A percentile compares a stretch with the other conserved stretches of the same genome.
These are phyloP conservation scores for Rallus limicola DNA, from an alignment of 2,113 vertebrate species.

Conservation along the genomic window DNA sequence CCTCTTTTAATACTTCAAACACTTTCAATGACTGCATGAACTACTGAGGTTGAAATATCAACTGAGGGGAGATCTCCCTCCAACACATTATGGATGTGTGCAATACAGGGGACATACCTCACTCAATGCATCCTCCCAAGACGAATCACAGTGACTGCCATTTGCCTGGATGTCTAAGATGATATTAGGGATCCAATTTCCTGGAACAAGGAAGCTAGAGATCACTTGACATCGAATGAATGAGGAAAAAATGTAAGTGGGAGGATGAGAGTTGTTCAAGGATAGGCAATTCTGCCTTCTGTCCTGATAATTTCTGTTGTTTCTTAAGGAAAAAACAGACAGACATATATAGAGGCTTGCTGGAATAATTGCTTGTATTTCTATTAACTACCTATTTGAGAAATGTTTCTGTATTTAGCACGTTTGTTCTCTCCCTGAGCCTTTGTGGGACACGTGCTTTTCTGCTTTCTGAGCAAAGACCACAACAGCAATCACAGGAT, in stretches of 20 bases:
- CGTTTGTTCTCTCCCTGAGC: neutral
- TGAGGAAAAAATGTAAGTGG: neutral
- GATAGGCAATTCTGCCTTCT: neutral
- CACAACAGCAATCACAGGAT: neutral
- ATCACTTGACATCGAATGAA: neutral
- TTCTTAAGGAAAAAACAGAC: neutral
- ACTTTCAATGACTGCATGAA: neutral
- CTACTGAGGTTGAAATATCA: neutral
- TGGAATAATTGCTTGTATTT: neutral
- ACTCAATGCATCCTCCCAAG: conserved; percentile 82
- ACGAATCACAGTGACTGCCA: conserved; percentile 82
- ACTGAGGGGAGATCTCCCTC: neutral
- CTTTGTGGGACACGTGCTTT: no score
- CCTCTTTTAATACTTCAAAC: neutral
- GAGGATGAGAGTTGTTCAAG: neutral
- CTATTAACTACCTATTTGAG: neutral
- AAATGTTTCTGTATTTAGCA: neutral
- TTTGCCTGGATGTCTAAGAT: conserved; percentile 86
- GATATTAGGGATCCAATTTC: conserved; percentile 75
- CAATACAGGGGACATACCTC: conserved; percentile 78
- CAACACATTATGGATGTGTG: neutral
- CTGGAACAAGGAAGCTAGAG: conserved; percentile 60
- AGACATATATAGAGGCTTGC: neutral
- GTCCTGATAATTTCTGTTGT: neutral
- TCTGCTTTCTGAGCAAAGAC: neutral